Evolutionary conservation across 2,888 invertebrate genomes (phyloP).

Genomic region (Trachelus stipa): DNA sequence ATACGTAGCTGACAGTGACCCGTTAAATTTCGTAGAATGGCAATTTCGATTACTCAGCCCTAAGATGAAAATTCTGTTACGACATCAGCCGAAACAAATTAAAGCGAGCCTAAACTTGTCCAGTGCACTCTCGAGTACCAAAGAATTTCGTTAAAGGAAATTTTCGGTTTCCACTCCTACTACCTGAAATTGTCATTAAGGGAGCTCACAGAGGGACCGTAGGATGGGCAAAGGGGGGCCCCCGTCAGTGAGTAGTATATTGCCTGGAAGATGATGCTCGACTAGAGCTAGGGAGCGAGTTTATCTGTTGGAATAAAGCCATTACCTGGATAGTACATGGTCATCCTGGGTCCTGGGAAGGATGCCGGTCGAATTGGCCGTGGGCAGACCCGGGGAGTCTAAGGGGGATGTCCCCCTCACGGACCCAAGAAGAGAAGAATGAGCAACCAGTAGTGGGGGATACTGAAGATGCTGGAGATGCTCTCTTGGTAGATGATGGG

Average conservation of each 20-base stretch:
- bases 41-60: slow-evolving; percentile 7
- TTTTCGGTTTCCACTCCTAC: slow-evolving; percentile 44
- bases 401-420: background rate
- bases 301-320: slow-evolving; percentile 46
- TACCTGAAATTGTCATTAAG: slow-evolving; percentile 52
- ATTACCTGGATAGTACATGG: slow-evolving; percentile 46
- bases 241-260: slow-evolving; percentile 20
- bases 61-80: slow-evolving; percentile 40
- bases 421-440: slow-evolving; percentile 19
- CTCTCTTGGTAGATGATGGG: slow-evolving; percentile 13
- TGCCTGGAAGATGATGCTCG: slow-evolving; percentile 23
- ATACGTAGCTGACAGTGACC: background rate
- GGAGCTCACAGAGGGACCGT: slow-evolving; percentile 18
- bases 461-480: slow-evolving; percentile 14
- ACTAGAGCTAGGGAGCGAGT: slow-evolving; percentile 23
- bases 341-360: slow-evolving; percentile 42
- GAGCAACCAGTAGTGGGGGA: slow-evolving; percentile 20
- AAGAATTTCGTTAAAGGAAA: slow-evolving; percentile 29
- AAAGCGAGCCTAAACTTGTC: slow-evolving; percentile 35
- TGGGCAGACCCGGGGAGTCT: slow-evolving; percentile 19
- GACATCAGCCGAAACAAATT: slow-evolving; percentile 34
- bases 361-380: slow-evolving; percentile 40
- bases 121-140: slow-evolving; percentile 29
- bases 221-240: slow-evolving; percentile 8
- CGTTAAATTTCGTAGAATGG: slow-evolving; percentile 1